Base-by-base conservation (phyloP, 2,888 invertebrate species). In the Empis stercorea region DNA sequence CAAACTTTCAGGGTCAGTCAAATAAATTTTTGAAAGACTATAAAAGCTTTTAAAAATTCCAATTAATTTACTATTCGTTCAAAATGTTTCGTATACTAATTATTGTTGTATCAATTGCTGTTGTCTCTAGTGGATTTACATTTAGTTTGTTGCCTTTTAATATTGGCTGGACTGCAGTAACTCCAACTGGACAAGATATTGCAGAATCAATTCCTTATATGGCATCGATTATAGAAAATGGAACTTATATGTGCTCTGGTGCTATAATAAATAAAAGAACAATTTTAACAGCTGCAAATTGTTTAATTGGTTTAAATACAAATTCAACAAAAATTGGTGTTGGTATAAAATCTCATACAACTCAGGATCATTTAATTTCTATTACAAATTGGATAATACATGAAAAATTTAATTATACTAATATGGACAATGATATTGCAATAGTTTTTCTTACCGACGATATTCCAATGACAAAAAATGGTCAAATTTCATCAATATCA, bases 371-470 rank as follows among this genome's bases (percentile, higher is more conserved):
- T 1, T 17, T 59, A 11, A 45, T 56, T 9, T 27, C 48, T 0
- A 58, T 60, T 1, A 45, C 52, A 4, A 54, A 51, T 7, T 27
- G 56, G 20, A 47, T 54, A 27, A 54, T 51, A 34, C 58, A 62
- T 32, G 44, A 49, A 7, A 41, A 52, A 23, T 63, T 56, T 52
- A 32, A 43, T 10, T 27, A 45, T 23, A 45, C 48, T 4, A 66
- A 65, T n/a, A 73, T 74, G 68, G 75, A 79, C 53, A 72, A 69
- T 48, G 79, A 80, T 41, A 65, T 79, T 6, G 78, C 76, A 0
- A 52, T 78, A 0, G 56, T 79, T 3, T 71, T 73, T 64, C 61
- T 79, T 1, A 49, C 65, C 0, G 64, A 58, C 4, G 65, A 72
- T 1, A 59, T 79, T 27, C 53, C 55, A 3, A 74, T 69, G 45